phyloP scores from a whole-genome alignment of 2,797 vertebrate genomes.

The Ceyx erithaca region DNA sequence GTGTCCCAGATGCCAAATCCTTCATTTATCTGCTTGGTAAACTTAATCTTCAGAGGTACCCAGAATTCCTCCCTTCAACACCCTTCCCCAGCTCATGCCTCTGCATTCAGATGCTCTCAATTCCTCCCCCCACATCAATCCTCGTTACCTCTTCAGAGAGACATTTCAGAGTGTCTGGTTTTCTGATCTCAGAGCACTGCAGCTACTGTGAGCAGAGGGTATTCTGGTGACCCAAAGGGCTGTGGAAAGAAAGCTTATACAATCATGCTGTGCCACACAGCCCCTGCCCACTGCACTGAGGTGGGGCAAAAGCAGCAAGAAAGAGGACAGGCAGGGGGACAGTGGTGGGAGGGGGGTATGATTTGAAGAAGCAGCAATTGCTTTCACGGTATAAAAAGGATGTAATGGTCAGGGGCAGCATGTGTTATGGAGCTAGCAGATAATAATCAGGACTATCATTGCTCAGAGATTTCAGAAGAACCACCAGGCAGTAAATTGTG shows the following conservation, averaged over 20 bases:
- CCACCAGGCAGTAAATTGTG: conserved; percentile 49
- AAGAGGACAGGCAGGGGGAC: conserved; percentile 57
- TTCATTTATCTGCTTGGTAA: conserved; percentile 4
- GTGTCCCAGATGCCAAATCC: conserved; percentile 13
- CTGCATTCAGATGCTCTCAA: not conserved
- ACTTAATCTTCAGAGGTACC: not conserved
- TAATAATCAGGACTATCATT: conserved; percentile 28
- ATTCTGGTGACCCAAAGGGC: conserved; percentile 11
- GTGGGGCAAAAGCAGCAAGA: conserved; percentile 44
- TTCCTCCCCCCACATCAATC: not conserved
- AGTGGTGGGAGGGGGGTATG: not conserved
- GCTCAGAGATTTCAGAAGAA: conserved; percentile 48
- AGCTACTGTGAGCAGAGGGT: conserved; percentile 71
- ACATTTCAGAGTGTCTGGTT: not conserved
- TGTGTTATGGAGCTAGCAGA: conserved; percentile 41
- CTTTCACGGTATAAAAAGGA: not conserved
- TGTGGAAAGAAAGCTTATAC: conserved; percentile 15
- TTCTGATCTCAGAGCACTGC: conserved; percentile 58
- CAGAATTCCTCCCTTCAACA: not conserved
- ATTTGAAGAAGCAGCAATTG: conserved; percentile 24
- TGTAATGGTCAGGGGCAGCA: conserved; percentile 33
- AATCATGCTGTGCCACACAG: conserved; percentile 23
- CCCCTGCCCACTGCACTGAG: conserved; percentile 31
- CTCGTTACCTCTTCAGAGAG: conserved; percentile 11
- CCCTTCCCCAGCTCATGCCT: not conserved